Evolutionary conservation across 2,113 vertebrate genomes (phyloP), one percentile per base, ranked within the genome.

Genomic region (Zootoca vivipara): DNA sequence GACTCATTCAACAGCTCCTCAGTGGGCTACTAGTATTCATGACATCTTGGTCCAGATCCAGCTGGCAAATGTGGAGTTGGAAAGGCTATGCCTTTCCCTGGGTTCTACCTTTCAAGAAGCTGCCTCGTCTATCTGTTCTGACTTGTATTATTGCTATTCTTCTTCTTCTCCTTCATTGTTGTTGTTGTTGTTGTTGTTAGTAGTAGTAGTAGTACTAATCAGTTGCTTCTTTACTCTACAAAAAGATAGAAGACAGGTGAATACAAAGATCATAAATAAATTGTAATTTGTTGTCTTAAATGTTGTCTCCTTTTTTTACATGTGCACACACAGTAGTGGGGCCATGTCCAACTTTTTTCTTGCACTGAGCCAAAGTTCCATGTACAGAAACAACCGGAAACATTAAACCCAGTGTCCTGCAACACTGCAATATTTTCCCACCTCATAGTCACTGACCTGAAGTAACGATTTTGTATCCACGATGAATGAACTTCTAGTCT

Each of bases 401-500:
- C 46, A 83, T 20, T 33, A 70, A 70, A 10, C 15, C 15, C 40
- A 46, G 2, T 30, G 3, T 28, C 20, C 18, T 52, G 15, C 2
- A 83, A 82, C n/a, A 70, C n/a, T n/a, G 38, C 62, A 35, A 40
- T 22, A 73, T 56, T 56, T 35, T 33, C 82, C n/a, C 18, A 38
- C 30, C 52, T 46, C 56, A 52, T 72, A 73, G 56, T n/a, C 5
- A 73, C 15, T 73, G 7, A 15, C 65, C 40, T 9, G 33, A 46
- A 69, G 13, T 15, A 46, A 42, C 62, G 1, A 30, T 5, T 77
- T 0, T 0, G 15, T 72, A 33, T 72, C 13, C 73, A 1, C 0
- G 0, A 0, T 0, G 2, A n/a, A n/a, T 1, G 38, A 0, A 52
- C 0, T 16, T 0, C 0, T 1, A 24, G 26, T 0, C 6, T 0